These are phyloP conservation scores for Tringa solitaria DNA, from an alignment of 2,113 vertebrate genomes.

Conservation along the genomic window DNA sequence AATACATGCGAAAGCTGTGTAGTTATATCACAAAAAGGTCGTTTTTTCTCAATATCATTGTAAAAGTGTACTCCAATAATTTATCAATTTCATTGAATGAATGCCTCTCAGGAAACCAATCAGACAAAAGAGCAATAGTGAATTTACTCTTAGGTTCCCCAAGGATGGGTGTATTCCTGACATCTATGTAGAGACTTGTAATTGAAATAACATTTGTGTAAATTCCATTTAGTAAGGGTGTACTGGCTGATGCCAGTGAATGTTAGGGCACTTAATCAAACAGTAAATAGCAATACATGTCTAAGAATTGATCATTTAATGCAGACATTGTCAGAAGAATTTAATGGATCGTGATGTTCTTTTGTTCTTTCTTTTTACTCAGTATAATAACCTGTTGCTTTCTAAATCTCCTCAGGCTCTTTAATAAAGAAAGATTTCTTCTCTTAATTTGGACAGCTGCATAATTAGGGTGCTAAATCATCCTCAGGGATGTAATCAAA, in stretches of 20 bases:
- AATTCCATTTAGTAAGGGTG: neutral
- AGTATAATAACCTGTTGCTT: neutral
- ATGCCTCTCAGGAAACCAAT: neutral
- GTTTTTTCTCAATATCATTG: neutral
- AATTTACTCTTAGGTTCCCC: neutral
- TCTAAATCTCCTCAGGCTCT: slow-evolving; percentile 14
- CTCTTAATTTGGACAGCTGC: slow-evolving; percentile 14
- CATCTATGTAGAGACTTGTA: neutral
- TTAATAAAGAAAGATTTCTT: slow-evolving; percentile 24
- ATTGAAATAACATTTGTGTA: slow-evolving; percentile 13
- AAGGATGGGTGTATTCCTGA: neutral
- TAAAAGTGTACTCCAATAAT: neutral
- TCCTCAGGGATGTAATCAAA: slow-evolving; percentile 10
- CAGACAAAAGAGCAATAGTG: neutral
- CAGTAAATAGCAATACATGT: neutral
- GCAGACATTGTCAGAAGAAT: slow-evolving; percentile 1
- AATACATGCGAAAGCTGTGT: neutral
- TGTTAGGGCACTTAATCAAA: slow-evolving; percentile 3
- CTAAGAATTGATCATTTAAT: slow-evolving; percentile 4
- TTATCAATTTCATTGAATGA: neutral
- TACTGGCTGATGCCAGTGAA: neutral
- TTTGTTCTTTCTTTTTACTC: slow-evolving; percentile 20
- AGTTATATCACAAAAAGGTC: neutral
- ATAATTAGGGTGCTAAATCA: slow-evolving; percentile 37
- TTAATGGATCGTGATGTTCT: neutral